These are phyloP conservation scores for Ochropacha duplaris DNA, from an alignment of 2,888 invertebrate genomes.

Conservation along the genomic window DNA sequence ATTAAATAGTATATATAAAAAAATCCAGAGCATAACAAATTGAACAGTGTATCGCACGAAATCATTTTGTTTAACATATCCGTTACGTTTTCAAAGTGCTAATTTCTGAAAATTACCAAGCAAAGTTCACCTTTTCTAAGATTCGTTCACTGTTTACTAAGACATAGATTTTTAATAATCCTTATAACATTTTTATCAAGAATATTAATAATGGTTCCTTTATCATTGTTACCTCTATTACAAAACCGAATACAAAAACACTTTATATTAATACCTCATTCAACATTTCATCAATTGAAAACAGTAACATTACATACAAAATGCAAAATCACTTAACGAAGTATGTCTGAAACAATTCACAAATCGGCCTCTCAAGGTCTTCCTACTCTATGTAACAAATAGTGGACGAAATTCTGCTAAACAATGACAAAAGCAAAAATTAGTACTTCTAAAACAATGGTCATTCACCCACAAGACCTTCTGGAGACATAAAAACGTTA, in stretches of 20 bases:
- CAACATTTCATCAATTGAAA: background rate
- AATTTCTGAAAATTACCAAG: constrained; percentile 4
- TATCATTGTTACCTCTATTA: background rate
- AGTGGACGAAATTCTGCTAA: constrained; percentile 57
- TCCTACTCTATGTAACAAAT: constrained; percentile 42
- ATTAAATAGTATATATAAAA: too few species aligned
- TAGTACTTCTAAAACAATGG: constrained; percentile 68
- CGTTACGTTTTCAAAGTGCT: background rate
- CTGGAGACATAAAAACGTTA: constrained; percentile 11
- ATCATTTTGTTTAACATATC: background rate
- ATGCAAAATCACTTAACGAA: background rate
- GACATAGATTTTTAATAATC: too few species aligned
- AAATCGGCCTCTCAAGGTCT: constrained; percentile 26
- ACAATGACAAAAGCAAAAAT: constrained; percentile 65
- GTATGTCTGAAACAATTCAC: background rate
- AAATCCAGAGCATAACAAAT: too few species aligned
- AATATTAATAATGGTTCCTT: too few species aligned
- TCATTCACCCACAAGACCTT: constrained; percentile 58
- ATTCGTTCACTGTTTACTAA: too few species aligned
- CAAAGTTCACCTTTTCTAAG: too few species aligned
- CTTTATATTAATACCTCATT: background rate
- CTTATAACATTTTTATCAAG: too few species aligned
- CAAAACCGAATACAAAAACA: background rate
- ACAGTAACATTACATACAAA: background rate
- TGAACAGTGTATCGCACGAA: background rate